Evolutionary conservation across 1,140 invertebrate genomes (phyloP).

Genomic region (Reticulitermes speratus): DNA sequence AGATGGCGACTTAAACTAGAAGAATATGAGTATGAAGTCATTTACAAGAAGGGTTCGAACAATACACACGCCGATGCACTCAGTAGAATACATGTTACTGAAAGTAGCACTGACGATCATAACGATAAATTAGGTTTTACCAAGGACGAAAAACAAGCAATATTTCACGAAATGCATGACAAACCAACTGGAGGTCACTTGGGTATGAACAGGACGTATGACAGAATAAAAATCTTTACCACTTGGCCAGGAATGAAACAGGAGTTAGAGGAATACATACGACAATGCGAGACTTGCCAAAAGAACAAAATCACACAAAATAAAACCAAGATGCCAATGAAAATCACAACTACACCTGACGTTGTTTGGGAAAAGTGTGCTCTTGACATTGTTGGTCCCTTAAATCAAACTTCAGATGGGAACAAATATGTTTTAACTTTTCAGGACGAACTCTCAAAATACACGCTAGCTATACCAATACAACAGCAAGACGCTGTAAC

Average conservation of each 20-base stretch:
- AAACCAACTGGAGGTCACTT: slow-evolving; percentile 24
- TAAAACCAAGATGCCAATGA: slow-evolving; percentile 23
- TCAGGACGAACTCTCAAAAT: slow-evolving; percentile 29
- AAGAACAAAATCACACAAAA: slow-evolving; percentile 24
- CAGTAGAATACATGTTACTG: slow-evolving; percentile 29
- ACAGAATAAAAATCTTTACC: slow-evolving; percentile 21
- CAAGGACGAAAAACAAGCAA: neutral
- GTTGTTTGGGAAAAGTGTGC: neutral
- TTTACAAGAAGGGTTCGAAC: slow-evolving; percentile 45
- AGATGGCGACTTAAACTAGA: slow-evolving; percentile 53
- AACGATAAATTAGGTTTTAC: neutral
- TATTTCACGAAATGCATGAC: slow-evolving; percentile 27
- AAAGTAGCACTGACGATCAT: too few relatives aligned
- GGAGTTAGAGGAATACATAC: slow-evolving; percentile 26
- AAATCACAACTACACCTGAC: slow-evolving; percentile 25
- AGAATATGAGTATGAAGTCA: slow-evolving; percentile 49
- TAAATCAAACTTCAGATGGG: neutral
- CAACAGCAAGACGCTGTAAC: slow-evolving; percentile 15
- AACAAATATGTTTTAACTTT: slow-evolving; percentile 33
- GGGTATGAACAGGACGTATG: slow-evolving; percentile 16
- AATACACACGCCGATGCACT: slow-evolving; percentile 44
- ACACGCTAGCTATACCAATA: slow-evolving; percentile 19
- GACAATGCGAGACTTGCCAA: slow-evolving; percentile 31
- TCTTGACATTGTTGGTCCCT: slow-evolving; percentile 33
- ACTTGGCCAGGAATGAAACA: slow-evolving; percentile 22